phyloP scores from a whole-genome alignment of 2,113 vertebrate species.

The Amia ocellicauda region DNA sequence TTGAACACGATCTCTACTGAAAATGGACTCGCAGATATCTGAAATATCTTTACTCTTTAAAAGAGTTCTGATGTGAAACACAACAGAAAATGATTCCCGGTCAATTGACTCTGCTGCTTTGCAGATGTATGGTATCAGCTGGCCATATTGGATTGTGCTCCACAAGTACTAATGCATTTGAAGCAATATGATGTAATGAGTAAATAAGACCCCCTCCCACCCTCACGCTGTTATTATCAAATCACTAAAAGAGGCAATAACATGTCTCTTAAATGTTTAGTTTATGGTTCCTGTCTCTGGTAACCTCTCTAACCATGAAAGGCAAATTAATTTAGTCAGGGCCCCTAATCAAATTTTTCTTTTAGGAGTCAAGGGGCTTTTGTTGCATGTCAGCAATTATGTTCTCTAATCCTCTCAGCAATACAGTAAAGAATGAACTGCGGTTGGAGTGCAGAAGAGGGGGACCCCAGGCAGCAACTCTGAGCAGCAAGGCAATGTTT shows the following conservation, averaged over 20 bases:
- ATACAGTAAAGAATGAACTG: slow-evolving; percentile 19
- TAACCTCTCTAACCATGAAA: slow-evolving; percentile 19
- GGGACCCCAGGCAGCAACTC: slow-evolving; percentile 3
- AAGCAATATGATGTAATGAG: too few species aligned
- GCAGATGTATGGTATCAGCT: too few species aligned
- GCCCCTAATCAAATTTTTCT: slow-evolving; percentile 29
- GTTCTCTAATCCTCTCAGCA: slow-evolving; percentile 15
- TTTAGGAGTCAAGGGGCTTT: slow-evolving; percentile 19
- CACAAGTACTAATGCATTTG: too few species aligned
- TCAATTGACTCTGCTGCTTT: too few species aligned
- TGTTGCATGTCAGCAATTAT: slow-evolving; percentile 27
- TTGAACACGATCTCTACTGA: too few species aligned
- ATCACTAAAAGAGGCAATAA: slow-evolving; percentile 8
- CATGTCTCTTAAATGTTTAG: slow-evolving; percentile 17
- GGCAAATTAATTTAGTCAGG: slow-evolving; percentile 25
- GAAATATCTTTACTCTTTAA: too few species aligned
- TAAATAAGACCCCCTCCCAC: too few species aligned
- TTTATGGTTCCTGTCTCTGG: slow-evolving; percentile 19
- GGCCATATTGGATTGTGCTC: too few species aligned
- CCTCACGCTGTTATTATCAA: slow-evolving; percentile 8
- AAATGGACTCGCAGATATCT: too few species aligned
- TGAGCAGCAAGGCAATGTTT: slow-evolving; percentile 25
- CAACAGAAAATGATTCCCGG: too few species aligned
- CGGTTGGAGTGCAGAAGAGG: slow-evolving; percentile 3
- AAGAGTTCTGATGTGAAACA: too few species aligned